phyloP scores from a whole-genome alignment of 2,888 invertebrate genomes.

The Drosophila histrio region DNA sequence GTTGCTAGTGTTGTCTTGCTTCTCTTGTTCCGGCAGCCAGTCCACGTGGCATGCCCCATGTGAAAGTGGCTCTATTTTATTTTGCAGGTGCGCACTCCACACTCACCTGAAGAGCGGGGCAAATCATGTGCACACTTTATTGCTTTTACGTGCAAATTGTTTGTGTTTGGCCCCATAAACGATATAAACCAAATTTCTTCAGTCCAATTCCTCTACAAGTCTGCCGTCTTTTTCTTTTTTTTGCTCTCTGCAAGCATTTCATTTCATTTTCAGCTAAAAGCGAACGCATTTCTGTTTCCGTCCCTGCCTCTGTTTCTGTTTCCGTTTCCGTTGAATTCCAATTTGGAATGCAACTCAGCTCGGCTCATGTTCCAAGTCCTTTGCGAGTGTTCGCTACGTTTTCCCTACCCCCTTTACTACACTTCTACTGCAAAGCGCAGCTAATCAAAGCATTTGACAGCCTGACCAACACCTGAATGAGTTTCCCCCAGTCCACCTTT shows the following conservation, averaged over 20 bases:
- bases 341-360: conserved; percentile 39
- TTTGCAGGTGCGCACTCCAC: conserved; percentile 22
- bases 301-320: conserved; percentile 10
- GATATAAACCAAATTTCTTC: conserved; percentile 35
- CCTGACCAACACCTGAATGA: conserved; percentile 27
- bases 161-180: conserved; percentile 60
- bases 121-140: conserved; percentile 68
- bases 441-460: conserved; percentile 60
- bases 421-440: conserved; percentile 7
- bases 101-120: conserved; percentile 25
- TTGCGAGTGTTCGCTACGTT: neutral
- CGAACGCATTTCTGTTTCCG: conserved; percentile 38
- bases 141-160: conserved; percentile 76
- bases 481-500: neutral
- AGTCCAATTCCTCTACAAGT: conserved; percentile 13
- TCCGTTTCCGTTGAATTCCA: conserved; percentile 19
- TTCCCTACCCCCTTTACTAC: neutral
- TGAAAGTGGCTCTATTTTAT: conserved; percentile 52
- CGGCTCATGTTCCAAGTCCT: neutral
- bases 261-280: conserved; percentile 61
- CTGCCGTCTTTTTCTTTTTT: neutral
- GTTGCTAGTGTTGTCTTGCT: conserved; percentile 14
- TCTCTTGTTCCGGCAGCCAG: conserved; percentile 2
- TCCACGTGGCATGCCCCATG: conserved; percentile 23
- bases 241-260: conserved; percentile 43